Conservation (phyloP, 2,113 vertebrate species). For the Ophiodon elongatus region DNA sequence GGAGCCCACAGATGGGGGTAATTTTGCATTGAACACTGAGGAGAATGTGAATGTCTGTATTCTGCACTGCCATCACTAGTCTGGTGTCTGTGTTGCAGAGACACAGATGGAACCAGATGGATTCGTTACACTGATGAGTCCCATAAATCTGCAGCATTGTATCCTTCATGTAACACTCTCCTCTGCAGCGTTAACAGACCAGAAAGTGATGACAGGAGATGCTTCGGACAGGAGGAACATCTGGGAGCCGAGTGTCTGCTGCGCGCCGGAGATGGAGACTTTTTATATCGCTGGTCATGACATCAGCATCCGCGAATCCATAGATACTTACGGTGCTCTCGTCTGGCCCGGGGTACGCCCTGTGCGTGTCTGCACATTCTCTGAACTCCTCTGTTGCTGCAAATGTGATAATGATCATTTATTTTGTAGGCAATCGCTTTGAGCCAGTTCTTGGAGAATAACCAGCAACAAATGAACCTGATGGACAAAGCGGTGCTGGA, state of each 20-base stretch:
- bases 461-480: conserved; percentile 88
- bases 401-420: conserved; percentile 1
- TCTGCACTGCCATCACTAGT: not conserved
- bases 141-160: not conserved
- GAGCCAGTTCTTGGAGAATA: conserved; percentile 93
- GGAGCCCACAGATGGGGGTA: conserved; percentile 37
- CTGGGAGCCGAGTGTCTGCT: conserved; percentile 75
- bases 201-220: conserved; percentile 55
- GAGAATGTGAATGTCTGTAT: not conserved
- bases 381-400: not conserved
- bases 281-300: conserved; percentile 79
- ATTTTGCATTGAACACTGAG: not conserved
- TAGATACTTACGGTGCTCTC: conserved; percentile 81
- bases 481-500: conserved; percentile 92
- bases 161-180: not conserved
- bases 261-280: conserved; percentile 65
- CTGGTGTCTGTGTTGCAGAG: not conserved
- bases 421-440: conserved; percentile 88
- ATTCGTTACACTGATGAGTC: not conserved
- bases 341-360: conserved; percentile 82
- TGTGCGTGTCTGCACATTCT: not conserved
- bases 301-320: conserved; percentile 80
- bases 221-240: conserved; percentile 57
- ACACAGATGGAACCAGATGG: not conserved
- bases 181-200: conserved; percentile 35